phyloP scores from a whole-genome alignment of 2,797 vertebrate genomes.

The Nasua narica region DNA sequence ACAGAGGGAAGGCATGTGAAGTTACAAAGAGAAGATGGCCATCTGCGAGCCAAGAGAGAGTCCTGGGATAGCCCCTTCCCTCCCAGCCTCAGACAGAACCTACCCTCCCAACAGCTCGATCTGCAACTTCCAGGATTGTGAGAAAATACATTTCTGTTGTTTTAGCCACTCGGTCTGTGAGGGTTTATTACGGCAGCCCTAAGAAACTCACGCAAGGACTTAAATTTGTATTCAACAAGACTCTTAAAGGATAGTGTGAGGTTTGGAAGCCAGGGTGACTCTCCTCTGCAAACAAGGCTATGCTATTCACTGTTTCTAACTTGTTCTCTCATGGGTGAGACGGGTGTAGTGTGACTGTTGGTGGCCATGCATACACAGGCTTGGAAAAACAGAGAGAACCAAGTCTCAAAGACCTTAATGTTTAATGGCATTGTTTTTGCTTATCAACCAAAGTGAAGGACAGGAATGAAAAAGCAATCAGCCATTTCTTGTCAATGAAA shows the following conservation, averaged over 20 bases:
- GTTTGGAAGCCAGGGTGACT: background rate
- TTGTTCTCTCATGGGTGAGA: background rate
- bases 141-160: background rate
- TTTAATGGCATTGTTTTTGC: background rate
- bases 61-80: no score
- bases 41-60: fast-evolving
- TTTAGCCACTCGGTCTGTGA: background rate
- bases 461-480: background rate
- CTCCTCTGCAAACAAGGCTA: background rate
- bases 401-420: background rate
- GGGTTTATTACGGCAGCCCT: background rate
- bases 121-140: background rate
- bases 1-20: background rate
- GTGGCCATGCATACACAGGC: background rate
- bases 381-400: background rate
- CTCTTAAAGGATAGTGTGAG: background rate
- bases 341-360: background rate
- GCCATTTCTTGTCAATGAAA: background rate
- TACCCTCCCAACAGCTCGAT: no score
- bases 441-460: background rate
- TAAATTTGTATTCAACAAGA: background rate
- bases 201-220: background rate
- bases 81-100: background rate
- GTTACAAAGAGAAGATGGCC: background rate
- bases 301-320: background rate